Base-by-base conservation (phyloP, 2,888 invertebrate species). In the Megastigmus dorsalis region DNA sequence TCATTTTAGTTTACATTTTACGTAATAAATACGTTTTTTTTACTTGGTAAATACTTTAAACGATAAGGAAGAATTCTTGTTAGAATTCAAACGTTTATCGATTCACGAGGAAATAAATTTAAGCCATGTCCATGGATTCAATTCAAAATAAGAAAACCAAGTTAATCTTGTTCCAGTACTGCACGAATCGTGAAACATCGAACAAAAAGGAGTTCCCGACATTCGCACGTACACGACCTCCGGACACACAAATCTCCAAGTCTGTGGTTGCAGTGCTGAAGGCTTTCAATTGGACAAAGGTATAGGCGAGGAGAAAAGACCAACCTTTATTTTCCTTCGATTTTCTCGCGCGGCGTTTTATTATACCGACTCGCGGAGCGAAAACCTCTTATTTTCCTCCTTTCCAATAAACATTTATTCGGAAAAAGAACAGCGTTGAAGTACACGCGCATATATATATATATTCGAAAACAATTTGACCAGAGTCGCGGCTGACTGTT, bases 161-260 rank as follows among this genome's bases (percentile, higher is more conserved):
- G 26, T 50, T 41, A 13, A 50, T 59, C 4, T 1, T 33, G 9
- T 70, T 90, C 28, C 91, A 97, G 97, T 97, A 94, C 88, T 97
- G 97, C 89, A 94, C 96, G 1, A 94, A 96, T 87, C 93, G 94
- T 74, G 95, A 95, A 81, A 95, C 95, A 67, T 97, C 97, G 28
- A 94, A 97, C 89, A 97, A 97, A 88, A 90, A 90, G 20, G 92
- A 94, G 84, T 97, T 95, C 88, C 93, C 96, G 7, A 98, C 97
- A 13, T 98, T 98, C 87, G 96, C 95, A 0, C 91, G 97, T 79
- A 97, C 97, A 0, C 91, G 95, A 50, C 97, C 97, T 0, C 97
- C 97, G 0, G 97, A 96, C 87, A 96, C 95, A 66, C 97, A 97
- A 89, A 97, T 97, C 79, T 96, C 97, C 5, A 95, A 96, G 87